A percentile compares a stretch with the other conserved stretches of the same genome.
phyloP scores from a whole-genome alignment of 2,888 invertebrate genomes.

The Pegoplata infirma region DNA sequence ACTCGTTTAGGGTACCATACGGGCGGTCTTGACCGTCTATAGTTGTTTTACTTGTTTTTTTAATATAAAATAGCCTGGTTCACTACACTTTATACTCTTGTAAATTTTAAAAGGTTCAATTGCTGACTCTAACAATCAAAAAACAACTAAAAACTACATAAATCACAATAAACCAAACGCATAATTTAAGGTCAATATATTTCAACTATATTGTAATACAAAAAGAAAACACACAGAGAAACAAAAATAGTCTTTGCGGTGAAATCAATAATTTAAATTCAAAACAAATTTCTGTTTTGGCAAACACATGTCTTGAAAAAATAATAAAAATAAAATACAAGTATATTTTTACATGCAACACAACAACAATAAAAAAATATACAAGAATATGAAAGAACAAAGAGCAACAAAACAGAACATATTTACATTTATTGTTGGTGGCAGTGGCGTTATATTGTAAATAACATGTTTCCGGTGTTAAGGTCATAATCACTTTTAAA shows the following conservation, averaged over 20 bases:
- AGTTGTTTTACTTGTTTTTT: too few relatives aligned
- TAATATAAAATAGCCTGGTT: too few relatives aligned
- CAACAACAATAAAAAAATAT: not conserved
- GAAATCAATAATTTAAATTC: constrained; percentile 26
- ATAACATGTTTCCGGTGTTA: constrained; percentile 46
- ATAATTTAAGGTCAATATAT: not conserved
- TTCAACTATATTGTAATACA: not conserved
- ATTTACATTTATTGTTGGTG: constrained; percentile 10
- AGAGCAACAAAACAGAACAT: not conserved
- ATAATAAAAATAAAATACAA: not conserved
- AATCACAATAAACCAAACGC: too few relatives aligned
- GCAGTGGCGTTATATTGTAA: constrained; percentile 27
- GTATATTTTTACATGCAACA: constrained; percentile 12
- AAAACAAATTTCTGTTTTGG: not conserved
- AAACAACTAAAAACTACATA: too few relatives aligned
- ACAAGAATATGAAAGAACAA: too few relatives aligned
- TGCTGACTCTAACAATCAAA: too few relatives aligned
- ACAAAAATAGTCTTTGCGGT: not conserved
- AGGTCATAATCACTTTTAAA: constrained; percentile 38
- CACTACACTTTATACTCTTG: too few relatives aligned
- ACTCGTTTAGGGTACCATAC: too few relatives aligned
- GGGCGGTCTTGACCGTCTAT: too few relatives aligned
- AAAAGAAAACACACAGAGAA: too few relatives aligned
- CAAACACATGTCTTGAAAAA: not conserved
- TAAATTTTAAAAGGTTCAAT: too few relatives aligned